Conservation (phyloP, 2,113 vertebrate species). For the Archilochus colubris region DNA sequence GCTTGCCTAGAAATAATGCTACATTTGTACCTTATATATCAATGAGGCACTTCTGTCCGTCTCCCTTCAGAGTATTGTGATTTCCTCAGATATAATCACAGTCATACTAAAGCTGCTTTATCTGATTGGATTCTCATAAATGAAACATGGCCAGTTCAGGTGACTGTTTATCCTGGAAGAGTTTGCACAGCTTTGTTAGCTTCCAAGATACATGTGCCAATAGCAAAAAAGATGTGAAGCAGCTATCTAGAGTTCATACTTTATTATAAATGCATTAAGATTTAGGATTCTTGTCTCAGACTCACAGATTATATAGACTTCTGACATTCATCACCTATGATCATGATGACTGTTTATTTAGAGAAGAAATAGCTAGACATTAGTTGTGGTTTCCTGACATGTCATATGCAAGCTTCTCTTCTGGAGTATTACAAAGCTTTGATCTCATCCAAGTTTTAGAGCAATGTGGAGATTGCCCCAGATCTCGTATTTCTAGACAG, state of each 20-base stretch:
- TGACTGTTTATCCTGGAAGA: neutral
- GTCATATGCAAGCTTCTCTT: neutral
- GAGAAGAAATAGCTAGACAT: neutral
- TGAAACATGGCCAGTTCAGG: neutral
- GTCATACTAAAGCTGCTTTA: neutral
- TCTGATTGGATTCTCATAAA: neutral
- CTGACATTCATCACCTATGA: neutral
- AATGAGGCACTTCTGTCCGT: neutral
- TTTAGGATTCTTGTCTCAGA: neutral
- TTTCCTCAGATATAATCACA: neutral
- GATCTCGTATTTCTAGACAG: neutral
- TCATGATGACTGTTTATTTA: neutral
- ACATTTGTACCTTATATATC: neutral
- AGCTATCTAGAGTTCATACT: neutral
- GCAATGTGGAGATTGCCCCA: neutral
- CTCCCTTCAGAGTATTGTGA: neutral
- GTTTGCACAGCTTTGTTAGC: neutral
- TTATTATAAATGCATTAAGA: neutral
- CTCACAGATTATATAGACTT: neutral
- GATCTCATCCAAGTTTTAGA: neutral
- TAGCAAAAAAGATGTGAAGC: neutral
- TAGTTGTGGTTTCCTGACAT: neutral
- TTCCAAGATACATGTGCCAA: neutral
- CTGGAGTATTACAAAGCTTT: neutral
- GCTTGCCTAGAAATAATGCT: neutral